A percentile compares a stretch with the other conserved stretches of the same genome.
Conservation (phyloP, 2,113 vertebrate species). For the Galeopterus variegatus region DNA sequence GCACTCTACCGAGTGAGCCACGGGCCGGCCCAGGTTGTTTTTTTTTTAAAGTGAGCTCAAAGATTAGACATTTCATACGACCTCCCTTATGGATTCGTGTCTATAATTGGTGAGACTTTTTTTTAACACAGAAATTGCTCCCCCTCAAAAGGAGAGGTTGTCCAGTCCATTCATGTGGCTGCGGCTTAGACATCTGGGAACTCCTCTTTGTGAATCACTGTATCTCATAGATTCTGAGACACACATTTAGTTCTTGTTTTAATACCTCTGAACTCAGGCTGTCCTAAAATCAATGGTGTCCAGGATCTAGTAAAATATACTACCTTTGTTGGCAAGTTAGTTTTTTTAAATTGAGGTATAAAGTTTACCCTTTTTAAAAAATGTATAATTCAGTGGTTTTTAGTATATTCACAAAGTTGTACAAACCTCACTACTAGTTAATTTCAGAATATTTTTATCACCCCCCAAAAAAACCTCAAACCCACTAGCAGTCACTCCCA, state of each 20-base stretch:
- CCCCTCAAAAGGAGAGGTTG: background rate
- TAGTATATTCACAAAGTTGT: background rate
- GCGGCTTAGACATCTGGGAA: background rate
- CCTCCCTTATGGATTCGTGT: background rate
- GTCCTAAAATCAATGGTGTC: background rate
- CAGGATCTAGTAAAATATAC: background rate
- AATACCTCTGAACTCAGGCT: background rate
- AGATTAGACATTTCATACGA: background rate
- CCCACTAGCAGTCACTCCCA: background rate
- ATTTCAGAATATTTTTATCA: background rate
- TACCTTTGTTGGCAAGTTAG: background rate
- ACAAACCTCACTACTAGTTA: background rate
- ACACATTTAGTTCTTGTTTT: background rate
- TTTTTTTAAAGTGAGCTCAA: background rate
- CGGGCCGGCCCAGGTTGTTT: no score
- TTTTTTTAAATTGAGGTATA: background rate
- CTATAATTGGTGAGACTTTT: background rate
- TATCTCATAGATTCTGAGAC: background rate
- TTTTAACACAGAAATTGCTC: background rate
- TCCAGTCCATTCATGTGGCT: background rate
- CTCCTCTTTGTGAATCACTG: background rate
- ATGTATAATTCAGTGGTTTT: background rate
- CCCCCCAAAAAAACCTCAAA: background rate
- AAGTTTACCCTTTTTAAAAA: background rate
- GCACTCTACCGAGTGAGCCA: no score